These are phyloP conservation scores for Eupithecia abbreviata DNA, from an alignment of 2,888 invertebrate genomes.

Conservation along the genomic window DNA sequence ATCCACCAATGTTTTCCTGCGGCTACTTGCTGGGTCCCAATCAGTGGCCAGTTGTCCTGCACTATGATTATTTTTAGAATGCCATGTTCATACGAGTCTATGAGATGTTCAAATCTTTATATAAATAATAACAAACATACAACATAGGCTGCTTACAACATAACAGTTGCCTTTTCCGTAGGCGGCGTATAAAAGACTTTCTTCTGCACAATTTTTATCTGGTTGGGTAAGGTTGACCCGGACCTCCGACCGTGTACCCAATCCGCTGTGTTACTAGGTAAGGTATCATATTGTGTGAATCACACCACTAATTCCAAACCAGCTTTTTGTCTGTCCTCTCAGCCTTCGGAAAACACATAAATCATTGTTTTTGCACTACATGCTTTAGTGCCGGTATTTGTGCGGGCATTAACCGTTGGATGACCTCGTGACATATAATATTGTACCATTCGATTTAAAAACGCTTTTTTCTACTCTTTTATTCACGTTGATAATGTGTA, in stretches of 20 bases:
- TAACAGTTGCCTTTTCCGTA: background rate
- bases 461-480: background rate
- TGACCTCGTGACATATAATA: background rate
- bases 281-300: background rate
- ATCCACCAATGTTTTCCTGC: too few relatives aligned
- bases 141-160: background rate
- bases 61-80: too few relatives aligned
- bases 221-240: background rate
- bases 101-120: too few relatives aligned
- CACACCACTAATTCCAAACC: background rate
- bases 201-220: background rate
- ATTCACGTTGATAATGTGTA: too few relatives aligned
- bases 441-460: background rate
- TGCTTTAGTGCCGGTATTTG: conserved; percentile 6
- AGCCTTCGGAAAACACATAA: conserved; percentile 11
- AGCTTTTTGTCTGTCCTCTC: conserved; percentile 17
- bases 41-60: too few relatives aligned
- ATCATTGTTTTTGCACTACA: conserved; percentile 3
- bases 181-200: background rate
- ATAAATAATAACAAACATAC: background rate
- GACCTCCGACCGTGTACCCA: background rate
- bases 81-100: too few relatives aligned
- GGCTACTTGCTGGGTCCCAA: too few relatives aligned
- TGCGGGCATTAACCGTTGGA: background rate
- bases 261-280: background rate